Percentiles rank a stretch among this genome's conserved stretches.
phyloP scores from a whole-genome alignment of 2,113 vertebrate species.

The Eurypyga helias region DNA sequence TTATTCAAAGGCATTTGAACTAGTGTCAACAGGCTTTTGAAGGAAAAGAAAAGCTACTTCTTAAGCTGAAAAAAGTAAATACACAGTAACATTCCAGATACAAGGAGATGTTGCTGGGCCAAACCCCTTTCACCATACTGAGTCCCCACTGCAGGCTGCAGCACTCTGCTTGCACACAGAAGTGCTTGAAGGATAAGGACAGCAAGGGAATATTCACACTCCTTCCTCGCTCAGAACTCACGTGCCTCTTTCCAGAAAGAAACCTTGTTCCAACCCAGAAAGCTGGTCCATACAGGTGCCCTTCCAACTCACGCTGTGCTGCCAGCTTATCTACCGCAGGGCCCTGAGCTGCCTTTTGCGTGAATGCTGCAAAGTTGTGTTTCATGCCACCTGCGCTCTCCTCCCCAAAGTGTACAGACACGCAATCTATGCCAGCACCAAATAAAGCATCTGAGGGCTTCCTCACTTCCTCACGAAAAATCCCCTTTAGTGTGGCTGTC shows the following conservation, averaged over 20 bases:
- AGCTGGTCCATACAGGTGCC: not conserved
- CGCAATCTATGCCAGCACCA: not conserved
- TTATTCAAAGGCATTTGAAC: constrained; percentile 12
- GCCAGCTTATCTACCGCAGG: not conserved
- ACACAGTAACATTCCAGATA: not conserved
- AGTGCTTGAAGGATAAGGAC: not conserved
- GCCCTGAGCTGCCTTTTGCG: not conserved
- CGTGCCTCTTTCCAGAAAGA: not conserved
- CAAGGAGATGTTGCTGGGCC: not conserved
- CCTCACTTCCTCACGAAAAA: not conserved
- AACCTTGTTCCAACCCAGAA: not conserved
- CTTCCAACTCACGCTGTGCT: not conserved
- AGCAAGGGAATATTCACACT: not conserved
- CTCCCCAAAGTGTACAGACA: not conserved
- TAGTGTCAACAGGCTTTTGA: not conserved
- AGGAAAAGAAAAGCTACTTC: not conserved
- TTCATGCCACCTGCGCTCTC: not conserved
- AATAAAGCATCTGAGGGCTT: not conserved
- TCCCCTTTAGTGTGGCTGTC: not conserved
- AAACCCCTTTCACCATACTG: not conserved
- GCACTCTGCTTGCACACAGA: not conserved
- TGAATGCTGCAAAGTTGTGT: not conserved
- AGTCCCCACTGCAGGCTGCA: not conserved
- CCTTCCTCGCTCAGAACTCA: not conserved
- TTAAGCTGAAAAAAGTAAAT: not conserved